Evolutionary conservation across 1,140 invertebrate genomes (phyloP).

Genomic region (Pissodes strobi): DNA sequence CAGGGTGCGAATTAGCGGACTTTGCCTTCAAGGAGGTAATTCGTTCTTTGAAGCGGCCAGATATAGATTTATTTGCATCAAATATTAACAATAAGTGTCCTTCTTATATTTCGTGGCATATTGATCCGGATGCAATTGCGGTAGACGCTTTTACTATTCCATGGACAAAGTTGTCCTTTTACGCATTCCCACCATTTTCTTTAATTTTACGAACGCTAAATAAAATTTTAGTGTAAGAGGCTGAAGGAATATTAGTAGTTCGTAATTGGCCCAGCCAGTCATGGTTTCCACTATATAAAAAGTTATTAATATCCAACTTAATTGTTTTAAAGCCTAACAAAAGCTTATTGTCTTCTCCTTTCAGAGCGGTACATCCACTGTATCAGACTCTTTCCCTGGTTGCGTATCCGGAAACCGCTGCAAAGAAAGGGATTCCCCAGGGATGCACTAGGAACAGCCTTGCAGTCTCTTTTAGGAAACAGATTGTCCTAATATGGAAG

Average conservation of each 20-base stretch:
- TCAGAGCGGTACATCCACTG: constrained; percentile 9
- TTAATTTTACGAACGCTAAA: constrained; percentile 35
- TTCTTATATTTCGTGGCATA: constrained; percentile 38
- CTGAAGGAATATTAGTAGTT: constrained; percentile 41
- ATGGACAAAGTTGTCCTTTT: constrained; percentile 39
- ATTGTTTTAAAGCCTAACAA: constrained; percentile 20
- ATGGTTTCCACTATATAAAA: constrained; percentile 42
- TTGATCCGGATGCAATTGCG: constrained; percentile 30
- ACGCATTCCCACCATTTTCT: constrained; percentile 42
- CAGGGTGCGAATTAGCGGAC: neutral
- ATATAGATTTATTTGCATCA: constrained; percentile 47
- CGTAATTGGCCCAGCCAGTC: constrained; percentile 49
- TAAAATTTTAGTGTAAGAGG: constrained; percentile 39
- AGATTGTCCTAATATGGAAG: no score
- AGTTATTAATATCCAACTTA: neutral
- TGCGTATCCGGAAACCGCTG: no score
- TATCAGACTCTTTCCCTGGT: no score
- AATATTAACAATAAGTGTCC: constrained; percentile 43
- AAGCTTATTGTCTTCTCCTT: constrained; percentile 13
- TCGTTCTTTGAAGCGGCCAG: constrained; percentile 25
- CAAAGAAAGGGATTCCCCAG: constrained; percentile 7
- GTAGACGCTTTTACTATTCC: constrained; percentile 47
- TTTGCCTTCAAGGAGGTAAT: constrained; percentile 24
- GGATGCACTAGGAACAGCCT: no score
- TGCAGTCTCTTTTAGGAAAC: no score